Evolutionary conservation across 2,797 vertebrate genomes (phyloP).

Genomic region (Potorous gilbertii): DNA sequence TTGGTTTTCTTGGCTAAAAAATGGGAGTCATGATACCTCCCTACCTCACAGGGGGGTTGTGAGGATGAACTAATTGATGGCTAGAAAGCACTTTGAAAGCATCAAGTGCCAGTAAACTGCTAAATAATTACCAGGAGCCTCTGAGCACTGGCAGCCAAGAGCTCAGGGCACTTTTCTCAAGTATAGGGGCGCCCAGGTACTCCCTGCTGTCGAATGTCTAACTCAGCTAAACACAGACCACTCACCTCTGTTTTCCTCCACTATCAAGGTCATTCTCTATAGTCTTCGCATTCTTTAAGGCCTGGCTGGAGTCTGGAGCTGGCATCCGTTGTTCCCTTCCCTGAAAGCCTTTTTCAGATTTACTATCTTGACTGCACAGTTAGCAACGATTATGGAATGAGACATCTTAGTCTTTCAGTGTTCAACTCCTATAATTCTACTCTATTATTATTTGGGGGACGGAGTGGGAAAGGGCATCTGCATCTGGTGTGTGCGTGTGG

Average conservation of each 20-base stretch:
- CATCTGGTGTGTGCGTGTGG: neutral
- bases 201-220: conserved; percentile 69
- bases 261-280: conserved; percentile 69
- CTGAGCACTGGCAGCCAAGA: conserved; percentile 58
- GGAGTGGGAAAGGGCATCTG: neutral
- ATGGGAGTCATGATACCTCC: conserved; percentile 67
- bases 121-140: conserved; percentile 76
- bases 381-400: neutral
- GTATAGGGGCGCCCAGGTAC: conserved; percentile 47
- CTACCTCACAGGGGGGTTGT: conserved; percentile 64
- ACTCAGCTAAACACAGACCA: conserved; percentile 75
- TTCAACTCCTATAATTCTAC: neutral
- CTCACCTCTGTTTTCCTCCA: conserved; percentile 41
- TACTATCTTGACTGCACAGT: neutral
- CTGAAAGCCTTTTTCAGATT: conserved; percentile 48
- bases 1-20: conserved; percentile 79
- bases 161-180: conserved; percentile 66
- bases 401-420: neutral
- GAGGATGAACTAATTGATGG: conserved; percentile 76
- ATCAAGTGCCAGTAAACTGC: conserved; percentile 72
- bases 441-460: neutral
- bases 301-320: conserved; percentile 6
- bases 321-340: conserved; percentile 66
- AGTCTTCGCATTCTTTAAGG: conserved; percentile 38
- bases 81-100: conserved; percentile 76